Base-by-base conservation (phyloP, 2,888 invertebrate species). In the Danaus chrysippus region DNA sequence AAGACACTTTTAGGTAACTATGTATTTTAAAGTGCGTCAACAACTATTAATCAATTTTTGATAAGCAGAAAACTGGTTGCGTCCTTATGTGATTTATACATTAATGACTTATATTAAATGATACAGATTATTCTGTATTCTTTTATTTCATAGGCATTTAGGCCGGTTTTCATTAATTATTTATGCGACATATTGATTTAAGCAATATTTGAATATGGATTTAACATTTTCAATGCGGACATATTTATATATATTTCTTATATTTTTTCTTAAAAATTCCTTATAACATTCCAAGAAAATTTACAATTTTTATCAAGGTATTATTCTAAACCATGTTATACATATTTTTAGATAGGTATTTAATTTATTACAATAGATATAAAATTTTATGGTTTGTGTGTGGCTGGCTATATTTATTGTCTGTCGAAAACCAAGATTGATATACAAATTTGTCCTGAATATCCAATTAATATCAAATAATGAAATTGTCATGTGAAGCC, bases 11-110 rank as follows among this genome's bases (percentile, higher is more conserved):
- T 64, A 64, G 61, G 63, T 64, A 66, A 68, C 66, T 66, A 69
- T 70, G 68, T 85, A 82, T 84, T 81, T 82, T 84, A 84, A 82
- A 76, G 77, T 80, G 80, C 82, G 81, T 83, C 83, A 79, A 73
- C 82, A 72, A 75, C 83, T 85, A 89, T 89, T 82, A 87, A 87
- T 89, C 88, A 89, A 85, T 76, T 76, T 85, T 86, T 83, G 87
- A 88, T 88, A 88, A 86, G 72, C 74, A 74, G 74, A 84, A 74
- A 77, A 85, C 84, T 85, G 86, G 80, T 86, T 80, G 76, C 78
- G 77, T 69, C 73, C 77, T 75, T 76, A 81, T 86, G 82, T 87
- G 86, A 87, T 82, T 82, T 76, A 80, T 81, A 78, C 74, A 75
- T 71, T 76, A 75, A 41, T 56, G 62, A 58, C 68, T 70, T 69